Base-by-base conservation (phyloP, 2,888 invertebrate species). In the Calliphora vomitoria region DNA sequence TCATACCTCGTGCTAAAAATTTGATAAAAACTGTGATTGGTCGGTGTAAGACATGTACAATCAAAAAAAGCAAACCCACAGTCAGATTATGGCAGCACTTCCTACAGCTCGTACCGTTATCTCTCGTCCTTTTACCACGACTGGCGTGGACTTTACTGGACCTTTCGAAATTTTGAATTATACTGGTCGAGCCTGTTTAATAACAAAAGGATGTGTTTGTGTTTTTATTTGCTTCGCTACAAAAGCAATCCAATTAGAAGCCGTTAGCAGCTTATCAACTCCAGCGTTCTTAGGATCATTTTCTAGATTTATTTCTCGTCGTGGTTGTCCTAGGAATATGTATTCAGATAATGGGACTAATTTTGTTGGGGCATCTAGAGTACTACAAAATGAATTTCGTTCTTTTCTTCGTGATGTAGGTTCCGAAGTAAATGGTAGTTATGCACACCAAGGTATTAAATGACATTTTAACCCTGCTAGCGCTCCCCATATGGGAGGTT, bases 211-310 rank as follows among this genome's bases (percentile, higher is more conserved):
- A 1, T 88, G 82, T 55, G 81, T 87, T n/a, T 85, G 80, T 0
- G 50, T 88, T 0, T 88, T 88, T 58, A 74, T 88, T 25, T 87
- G 87, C 31, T 85, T 85, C 18, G 60, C 69, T 8, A 88, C 88
- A 1, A 88, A 88, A 15, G 87, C 75, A 1, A 82, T 87, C 8
- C 88, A 82, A 0, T 20, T 55, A 18, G 58, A 58, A 20, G 58
- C 58, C 0, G 58, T 58, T 25, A 58, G 31, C 35, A 62, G 60
- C 15, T 35, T 62, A 6, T 62, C 60, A 4, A 62, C 60, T 15
- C 60, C 60, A 1, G 60, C 50, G 35, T 35, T 35, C 0, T 35
- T 35, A 5, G 4, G 6, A 5, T 4, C 35, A 6, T 35, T 35
- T 35, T 5, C 31, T 1, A 3, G 31, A 31, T 31, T 31, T 31